These are phyloP conservation scores for Adela reaumurella DNA, from an alignment of 2,888 invertebrate genomes.

Conservation along the genomic window DNA sequence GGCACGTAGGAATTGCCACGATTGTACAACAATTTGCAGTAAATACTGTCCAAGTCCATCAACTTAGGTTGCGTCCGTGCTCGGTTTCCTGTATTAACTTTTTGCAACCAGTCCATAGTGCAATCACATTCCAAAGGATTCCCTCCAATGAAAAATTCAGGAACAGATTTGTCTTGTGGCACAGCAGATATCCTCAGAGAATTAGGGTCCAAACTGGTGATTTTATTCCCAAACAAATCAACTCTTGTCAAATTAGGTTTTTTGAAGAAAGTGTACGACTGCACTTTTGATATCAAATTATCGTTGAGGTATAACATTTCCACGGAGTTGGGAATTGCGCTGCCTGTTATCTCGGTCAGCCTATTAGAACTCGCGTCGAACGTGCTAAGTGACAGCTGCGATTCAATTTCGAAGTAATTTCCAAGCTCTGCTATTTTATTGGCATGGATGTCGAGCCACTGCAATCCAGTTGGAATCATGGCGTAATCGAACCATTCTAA, in stretches of 20 bases:
- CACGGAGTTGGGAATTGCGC: constrained; percentile 79
- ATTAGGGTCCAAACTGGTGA: constrained; percentile 71
- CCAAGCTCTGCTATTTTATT: constrained; percentile 80
- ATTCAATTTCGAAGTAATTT: constrained; percentile 82
- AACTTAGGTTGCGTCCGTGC: constrained; percentile 76
- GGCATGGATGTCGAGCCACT: constrained; percentile 81
- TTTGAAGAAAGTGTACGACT: constrained; percentile 83
- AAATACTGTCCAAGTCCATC: constrained; percentile 78
- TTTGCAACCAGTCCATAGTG: constrained; percentile 87
- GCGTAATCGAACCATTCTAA: constrained; percentile 83
- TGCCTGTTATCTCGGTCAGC: constrained; percentile 76
- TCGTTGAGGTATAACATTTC: constrained; percentile 76
- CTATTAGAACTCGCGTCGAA: constrained; percentile 81
- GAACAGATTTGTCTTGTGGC: constrained; percentile 66
- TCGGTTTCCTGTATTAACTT: constrained; percentile 71
- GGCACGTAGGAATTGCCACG: constrained; percentile 71
- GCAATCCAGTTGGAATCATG: constrained; percentile 77
- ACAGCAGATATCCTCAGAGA: constrained; percentile 73
- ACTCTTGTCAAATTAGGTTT: constrained; percentile 81
- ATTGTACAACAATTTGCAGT: constrained; percentile 77
- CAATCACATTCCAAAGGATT: constrained; percentile 88
- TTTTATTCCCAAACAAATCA: constrained; percentile 77
- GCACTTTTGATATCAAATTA: constrained; percentile 77
- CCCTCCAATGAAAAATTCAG: constrained; percentile 80
- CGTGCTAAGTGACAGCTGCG: constrained; percentile 71